Evolutionary conservation across 2,113 vertebrate species (phyloP).

Genomic region (Petroica traversi): DNA sequence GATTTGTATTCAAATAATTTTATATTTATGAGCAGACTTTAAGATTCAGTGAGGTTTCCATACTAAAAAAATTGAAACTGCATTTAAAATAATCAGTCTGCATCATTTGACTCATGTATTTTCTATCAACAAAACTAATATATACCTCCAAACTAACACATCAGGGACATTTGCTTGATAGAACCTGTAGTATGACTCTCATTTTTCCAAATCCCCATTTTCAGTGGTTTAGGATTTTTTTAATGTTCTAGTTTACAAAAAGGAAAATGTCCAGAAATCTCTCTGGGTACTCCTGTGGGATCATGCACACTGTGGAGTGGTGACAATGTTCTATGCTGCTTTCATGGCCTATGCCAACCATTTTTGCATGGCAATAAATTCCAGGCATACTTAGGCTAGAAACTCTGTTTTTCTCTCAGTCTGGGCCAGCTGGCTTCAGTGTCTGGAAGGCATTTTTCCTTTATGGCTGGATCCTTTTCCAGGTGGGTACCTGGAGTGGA

Average conservation of each 20-base stretch:
- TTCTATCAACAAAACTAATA: background rate
- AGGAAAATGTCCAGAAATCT: background rate
- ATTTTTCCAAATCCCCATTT: background rate
- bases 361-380: background rate
- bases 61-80: background rate
- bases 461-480: background rate
- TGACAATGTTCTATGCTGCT: background rate
- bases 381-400: background rate
- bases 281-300: background rate
- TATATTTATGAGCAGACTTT: background rate
- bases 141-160: background rate
- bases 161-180: background rate
- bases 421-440: background rate
- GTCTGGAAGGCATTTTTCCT: background rate
- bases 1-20: background rate
- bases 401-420: background rate
- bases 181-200: background rate
- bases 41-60: background rate
- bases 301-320: background rate
- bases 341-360: background rate
- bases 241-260: background rate
- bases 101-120: background rate
- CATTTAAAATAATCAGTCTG: background rate
- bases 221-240: background rate
- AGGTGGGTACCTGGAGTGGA: background rate